phyloP scores from a whole-genome alignment of 2,797 vertebrate genomes.

The Percopsis omiscomaycus region DNA sequence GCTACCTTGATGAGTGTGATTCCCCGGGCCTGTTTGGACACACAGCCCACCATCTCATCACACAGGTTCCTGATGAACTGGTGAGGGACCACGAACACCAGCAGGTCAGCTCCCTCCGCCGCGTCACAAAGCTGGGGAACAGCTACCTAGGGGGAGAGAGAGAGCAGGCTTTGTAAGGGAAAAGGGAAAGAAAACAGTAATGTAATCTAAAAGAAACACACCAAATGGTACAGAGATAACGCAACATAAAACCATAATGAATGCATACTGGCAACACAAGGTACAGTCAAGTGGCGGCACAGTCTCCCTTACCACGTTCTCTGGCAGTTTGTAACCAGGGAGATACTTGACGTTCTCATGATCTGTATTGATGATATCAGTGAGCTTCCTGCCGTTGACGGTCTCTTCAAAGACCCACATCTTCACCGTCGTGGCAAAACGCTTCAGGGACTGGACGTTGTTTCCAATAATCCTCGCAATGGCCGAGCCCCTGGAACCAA shows the following conservation, averaged over 20 bases:
- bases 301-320: conserved; percentile 84
- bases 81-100: conserved; percentile 91
- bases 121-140: conserved; percentile 83
- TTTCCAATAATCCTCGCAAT: conserved; percentile 88
- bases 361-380: conserved; percentile 90
- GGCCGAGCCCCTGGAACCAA: conserved; percentile 85
- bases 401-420: conserved; percentile 95
- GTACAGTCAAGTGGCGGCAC: not conserved
- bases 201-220: not conserved
- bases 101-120: conserved; percentile 84
- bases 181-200: not conserved
- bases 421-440: conserved; percentile 85
- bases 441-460: conserved; percentile 81
- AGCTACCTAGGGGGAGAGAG: conserved; percentile 75
- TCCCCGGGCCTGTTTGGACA: conserved; percentile 80
- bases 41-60: conserved; percentile 82
- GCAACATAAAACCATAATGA: too few species aligned
- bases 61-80: conserved; percentile 91
- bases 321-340: conserved; percentile 89
- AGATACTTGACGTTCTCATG: conserved; percentile 94
- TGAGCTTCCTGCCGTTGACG: conserved; percentile 85
- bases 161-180: not conserved
- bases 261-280: too few species aligned
- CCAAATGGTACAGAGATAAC: too few species aligned
- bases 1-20: conserved; percentile 93